Evolutionary conservation across 2,797 vertebrate genomes (phyloP).

Genomic region (Centropyge bicolor): DNA sequence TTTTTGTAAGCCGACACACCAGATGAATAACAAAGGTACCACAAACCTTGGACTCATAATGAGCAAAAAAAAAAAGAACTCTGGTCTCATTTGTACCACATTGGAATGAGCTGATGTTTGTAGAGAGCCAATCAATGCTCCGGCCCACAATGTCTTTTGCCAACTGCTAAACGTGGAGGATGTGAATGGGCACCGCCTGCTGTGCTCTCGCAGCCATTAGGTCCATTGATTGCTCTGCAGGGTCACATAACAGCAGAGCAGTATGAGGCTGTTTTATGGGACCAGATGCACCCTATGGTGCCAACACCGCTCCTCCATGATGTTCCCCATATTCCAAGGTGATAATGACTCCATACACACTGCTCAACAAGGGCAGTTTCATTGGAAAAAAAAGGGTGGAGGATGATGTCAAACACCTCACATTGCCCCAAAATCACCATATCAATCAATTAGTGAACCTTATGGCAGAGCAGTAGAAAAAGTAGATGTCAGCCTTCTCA

Average conservation of each 20-base stretch:
- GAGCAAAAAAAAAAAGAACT: background rate
- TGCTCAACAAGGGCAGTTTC: constrained; percentile 13
- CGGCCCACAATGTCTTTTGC: constrained; percentile 24
- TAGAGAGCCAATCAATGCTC: constrained; percentile 20
- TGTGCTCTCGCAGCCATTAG: constrained; percentile 54
- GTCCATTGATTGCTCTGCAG: constrained; percentile 60
- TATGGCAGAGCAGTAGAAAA: background rate
- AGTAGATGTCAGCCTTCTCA: background rate
- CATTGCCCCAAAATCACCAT: background rate
- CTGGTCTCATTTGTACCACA: constrained; percentile 9
- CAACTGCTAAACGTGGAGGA: constrained; percentile 61
- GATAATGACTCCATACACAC: constrained; percentile 38
- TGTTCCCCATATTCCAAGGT: constrained; percentile 40
- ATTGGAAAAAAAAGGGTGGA: background rate
- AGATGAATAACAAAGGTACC: background rate
- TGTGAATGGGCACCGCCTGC: constrained; percentile 44
- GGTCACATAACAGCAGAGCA: constrained; percentile 48
- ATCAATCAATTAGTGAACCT: constrained; percentile 11
- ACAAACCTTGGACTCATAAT: constrained; percentile 1
- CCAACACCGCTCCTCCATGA: constrained; percentile 39
- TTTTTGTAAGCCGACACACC: background rate
- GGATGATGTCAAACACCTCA: constrained; percentile 3
- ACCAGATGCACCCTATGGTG: constrained; percentile 46
- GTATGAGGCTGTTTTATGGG: constrained; percentile 47
- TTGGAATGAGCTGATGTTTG: constrained; percentile 30